Conservation (phyloP, 2,113 vertebrate species). For the Vicugna pacos region DNA sequence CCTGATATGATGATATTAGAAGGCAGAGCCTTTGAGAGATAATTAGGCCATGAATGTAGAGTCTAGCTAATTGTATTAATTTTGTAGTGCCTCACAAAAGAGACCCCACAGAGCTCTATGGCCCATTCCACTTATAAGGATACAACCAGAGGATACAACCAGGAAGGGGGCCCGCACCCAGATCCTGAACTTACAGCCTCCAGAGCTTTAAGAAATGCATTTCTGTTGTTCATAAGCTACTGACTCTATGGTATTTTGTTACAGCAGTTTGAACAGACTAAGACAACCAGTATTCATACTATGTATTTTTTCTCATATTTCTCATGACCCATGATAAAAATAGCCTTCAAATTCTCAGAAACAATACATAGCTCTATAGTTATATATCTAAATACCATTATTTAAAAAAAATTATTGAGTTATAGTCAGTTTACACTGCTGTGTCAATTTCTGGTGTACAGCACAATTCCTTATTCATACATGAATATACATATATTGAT, state of each 20-base stretch:
- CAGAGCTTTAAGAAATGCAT: neutral
- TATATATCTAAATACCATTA: neutral
- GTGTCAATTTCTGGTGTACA: no score
- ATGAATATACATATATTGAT: no score
- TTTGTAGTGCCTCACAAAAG: neutral
- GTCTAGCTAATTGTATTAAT: neutral
- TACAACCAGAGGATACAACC: neutral
- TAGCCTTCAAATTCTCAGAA: neutral
- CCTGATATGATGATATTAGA: neutral
- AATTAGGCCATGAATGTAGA: neutral
- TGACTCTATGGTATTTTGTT: neutral
- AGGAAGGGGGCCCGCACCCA: neutral
- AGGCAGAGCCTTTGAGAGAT: neutral
- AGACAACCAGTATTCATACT: constrained; percentile 2
- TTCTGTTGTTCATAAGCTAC: neutral
- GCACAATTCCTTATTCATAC: no score
- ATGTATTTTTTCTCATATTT: neutral
- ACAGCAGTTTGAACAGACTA: neutral
- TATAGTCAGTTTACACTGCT: no score
- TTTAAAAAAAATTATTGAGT: no score
- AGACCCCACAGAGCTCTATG: neutral
- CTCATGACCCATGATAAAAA: neutral
- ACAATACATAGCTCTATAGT: neutral
- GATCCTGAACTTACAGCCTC: neutral
- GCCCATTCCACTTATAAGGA: neutral